A percentile compares a stretch with the other conserved stretches of the same genome.
These are phyloP conservation scores for Aphis craccivora DNA, from an alignment of 1,140 invertebrate genomes.

Conservation along the genomic window DNA sequence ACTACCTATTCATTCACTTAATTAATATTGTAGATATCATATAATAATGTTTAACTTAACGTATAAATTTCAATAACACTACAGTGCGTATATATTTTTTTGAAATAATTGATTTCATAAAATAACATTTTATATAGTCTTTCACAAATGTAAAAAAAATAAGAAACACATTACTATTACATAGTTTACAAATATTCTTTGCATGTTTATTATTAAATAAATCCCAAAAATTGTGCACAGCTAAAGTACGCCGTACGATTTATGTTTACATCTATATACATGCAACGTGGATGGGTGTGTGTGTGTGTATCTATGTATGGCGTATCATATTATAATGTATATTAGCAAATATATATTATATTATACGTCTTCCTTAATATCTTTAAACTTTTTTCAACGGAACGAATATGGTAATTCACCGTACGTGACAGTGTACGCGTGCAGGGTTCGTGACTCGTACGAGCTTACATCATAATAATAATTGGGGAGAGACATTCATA, in stretches of 20 bases:
- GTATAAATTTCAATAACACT: not conserved
- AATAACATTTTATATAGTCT: not conserved
- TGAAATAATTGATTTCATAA: not conserved
- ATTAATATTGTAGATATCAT: not conserved
- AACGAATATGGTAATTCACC: not conserved
- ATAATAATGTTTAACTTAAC: not conserved
- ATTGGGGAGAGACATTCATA: constrained; percentile 4
- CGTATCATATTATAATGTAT: not conserved
- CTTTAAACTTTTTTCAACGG: not conserved
- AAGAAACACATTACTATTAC: not conserved
- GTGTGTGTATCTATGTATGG: not conserved
- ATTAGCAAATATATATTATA: not conserved
- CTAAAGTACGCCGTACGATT: not conserved
- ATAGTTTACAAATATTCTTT: not conserved
- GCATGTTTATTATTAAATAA: not conserved
- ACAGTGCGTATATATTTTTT: not conserved
- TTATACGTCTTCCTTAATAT: constrained; percentile 6
- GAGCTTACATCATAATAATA: not conserved
- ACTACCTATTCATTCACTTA: not conserved
- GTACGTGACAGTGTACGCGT: not conserved
- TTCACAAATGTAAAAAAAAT: not conserved
- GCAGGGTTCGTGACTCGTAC: not conserved
- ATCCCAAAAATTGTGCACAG: not conserved
- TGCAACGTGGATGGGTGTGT: not conserved
- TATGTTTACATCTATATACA: not conserved